phyloP scores from a whole-genome alignment of 2,113 vertebrate species.

The Phoenicopterus ruber region DNA sequence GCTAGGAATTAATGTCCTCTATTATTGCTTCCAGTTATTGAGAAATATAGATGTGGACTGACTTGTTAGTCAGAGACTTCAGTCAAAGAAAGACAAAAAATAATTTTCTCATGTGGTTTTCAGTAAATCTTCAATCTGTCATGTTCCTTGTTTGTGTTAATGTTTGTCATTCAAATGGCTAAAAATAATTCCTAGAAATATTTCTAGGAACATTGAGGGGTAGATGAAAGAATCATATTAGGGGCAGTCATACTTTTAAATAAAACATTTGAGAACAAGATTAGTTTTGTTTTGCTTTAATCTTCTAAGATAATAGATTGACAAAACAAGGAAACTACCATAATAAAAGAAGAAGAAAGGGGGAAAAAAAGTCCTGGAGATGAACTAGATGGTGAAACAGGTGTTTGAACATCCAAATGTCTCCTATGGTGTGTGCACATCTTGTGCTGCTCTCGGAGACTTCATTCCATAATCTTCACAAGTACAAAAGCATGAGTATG shows the following conservation, averaged over 20 bases:
- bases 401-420: not conserved
- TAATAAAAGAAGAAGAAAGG: not conserved
- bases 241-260: not conserved
- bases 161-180: not conserved
- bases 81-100: not conserved
- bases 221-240: not conserved
- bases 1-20: not conserved
- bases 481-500: fast-evolving
- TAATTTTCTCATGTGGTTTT: not conserved
- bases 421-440: too few relatives aligned
- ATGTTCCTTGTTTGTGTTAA: not conserved
- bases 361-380: not conserved
- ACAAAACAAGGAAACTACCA: not conserved
- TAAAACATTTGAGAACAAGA: not conserved
- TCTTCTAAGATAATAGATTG: not conserved
- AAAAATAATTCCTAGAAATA: not conserved
- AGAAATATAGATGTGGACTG: not conserved
- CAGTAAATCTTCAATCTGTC: not conserved
- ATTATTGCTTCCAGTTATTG: not conserved
- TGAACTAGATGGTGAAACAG: not conserved
- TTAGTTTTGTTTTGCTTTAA: not conserved
- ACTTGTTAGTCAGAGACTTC: not conserved
- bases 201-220: not conserved
- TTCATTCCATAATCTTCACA: not conserved
- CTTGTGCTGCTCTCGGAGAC: not conserved